Evolutionary conservation across 2,797 vertebrate genomes (phyloP).

Genomic region (Cheirogaleus major): DNA sequence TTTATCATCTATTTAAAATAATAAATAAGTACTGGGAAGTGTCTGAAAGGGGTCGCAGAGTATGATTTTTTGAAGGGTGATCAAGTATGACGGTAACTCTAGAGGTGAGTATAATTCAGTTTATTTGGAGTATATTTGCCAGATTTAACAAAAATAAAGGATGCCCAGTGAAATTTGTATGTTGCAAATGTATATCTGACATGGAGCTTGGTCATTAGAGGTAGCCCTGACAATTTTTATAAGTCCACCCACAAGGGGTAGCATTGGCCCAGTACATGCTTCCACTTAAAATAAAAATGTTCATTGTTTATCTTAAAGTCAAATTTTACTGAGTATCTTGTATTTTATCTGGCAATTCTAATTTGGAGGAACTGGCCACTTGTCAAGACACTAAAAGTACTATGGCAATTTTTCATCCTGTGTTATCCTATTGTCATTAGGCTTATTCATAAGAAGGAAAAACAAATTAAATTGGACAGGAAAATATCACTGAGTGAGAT

Average conservation of each 20-base stretch:
- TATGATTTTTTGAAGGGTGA: not conserved
- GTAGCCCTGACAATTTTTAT: not conserved
- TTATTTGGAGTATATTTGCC: not conserved
- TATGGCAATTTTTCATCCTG: conserved; percentile 45
- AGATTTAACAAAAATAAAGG: not conserved
- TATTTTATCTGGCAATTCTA: not conserved
- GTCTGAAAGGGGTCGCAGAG: not conserved
- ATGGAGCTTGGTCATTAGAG: not conserved
- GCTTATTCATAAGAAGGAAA: not conserved
- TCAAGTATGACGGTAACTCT: not conserved
- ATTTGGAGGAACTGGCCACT: not conserved
- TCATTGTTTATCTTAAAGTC: conserved; percentile 3
- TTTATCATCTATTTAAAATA: not conserved
- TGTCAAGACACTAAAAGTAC: not conserved
- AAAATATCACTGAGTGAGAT: conserved; percentile 32
- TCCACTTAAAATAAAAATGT: not conserved
- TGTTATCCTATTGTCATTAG: conserved; percentile 23
- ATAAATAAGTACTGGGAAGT: not conserved
- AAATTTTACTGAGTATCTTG: not conserved
- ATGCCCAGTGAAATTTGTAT: not conserved
- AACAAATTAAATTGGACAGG: conserved; percentile 30
- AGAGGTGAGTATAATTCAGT: not conserved
- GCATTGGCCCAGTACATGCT: not conserved
- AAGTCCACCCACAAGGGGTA: not conserved
- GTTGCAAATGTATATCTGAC: not conserved